These are phyloP conservation scores for Lineus longissimus DNA, from an alignment of 1,140 invertebrate genomes.

Conservation along the genomic window DNA sequence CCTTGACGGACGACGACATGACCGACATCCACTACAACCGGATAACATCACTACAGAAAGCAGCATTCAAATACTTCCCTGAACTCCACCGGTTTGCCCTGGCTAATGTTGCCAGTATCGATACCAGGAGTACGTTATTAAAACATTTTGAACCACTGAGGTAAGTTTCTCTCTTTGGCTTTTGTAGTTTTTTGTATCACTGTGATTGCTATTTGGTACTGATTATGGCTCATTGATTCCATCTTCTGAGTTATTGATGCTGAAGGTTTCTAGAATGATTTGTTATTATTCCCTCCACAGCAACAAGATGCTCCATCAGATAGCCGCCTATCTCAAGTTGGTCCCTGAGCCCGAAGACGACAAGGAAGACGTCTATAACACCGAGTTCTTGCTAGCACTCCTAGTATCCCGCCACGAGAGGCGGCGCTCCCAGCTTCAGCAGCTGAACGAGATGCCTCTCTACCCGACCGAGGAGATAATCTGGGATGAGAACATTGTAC, in stretches of 20 bases:
- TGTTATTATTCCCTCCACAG: conserved; percentile 55
- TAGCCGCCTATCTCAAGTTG: conserved; percentile 81
- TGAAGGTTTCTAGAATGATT: too few relatives aligned
- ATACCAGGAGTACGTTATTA: conserved; percentile 76
- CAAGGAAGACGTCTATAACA: conserved; percentile 59
- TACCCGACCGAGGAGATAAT: conserved; percentile 98
- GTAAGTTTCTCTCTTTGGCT: conserved; percentile 50
- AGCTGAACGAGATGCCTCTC: conserved; percentile 95
- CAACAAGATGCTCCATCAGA: conserved; percentile 73
- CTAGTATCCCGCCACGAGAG: conserved; percentile 74
- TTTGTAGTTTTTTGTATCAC: too few relatives aligned
- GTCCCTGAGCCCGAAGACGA: conserved; percentile 66
- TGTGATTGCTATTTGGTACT: too few relatives aligned
- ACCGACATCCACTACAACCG: conserved; percentile 86
- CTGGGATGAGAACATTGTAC: conserved; percentile 99
- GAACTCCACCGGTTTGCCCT: conserved; percentile 79
- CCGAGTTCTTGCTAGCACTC: conserved; percentile 78
- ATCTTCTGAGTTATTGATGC: too few relatives aligned
- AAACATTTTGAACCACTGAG: conserved; percentile 80
- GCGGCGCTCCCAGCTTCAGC: conserved; percentile 83
- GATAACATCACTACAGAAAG: conserved; percentile 87
- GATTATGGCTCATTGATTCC: too few relatives aligned
- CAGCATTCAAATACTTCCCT: conserved; percentile 87
- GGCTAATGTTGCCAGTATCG: conserved; percentile 89
- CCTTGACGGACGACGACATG: conserved; percentile 89